phyloP scores from a whole-genome alignment of 2,113 vertebrate genomes.

The Archocentrus centrarchus region DNA sequence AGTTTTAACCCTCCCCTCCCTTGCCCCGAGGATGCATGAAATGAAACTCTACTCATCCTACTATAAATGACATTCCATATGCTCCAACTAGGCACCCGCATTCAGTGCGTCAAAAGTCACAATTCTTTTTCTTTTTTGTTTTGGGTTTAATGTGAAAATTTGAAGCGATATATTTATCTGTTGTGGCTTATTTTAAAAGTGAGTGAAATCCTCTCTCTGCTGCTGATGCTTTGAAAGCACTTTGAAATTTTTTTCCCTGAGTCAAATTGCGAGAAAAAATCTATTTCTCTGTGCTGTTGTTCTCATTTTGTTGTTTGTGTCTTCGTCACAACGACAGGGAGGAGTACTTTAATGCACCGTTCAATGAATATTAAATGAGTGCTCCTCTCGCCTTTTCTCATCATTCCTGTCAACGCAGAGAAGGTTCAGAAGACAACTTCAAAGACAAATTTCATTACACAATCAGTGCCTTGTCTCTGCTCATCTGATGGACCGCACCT shows the following conservation, averaged over 20 bases:
- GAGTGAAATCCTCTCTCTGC: background rate
- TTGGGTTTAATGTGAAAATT: slow-evolving; percentile 19
- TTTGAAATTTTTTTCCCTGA: slow-evolving; percentile 26
- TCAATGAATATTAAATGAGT: slow-evolving; percentile 29
- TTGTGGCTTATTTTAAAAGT: slow-evolving; percentile 44
- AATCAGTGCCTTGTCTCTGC: slow-evolving; percentile 15
- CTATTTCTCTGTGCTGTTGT: slow-evolving; percentile 6
- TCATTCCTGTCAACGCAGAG: slow-evolving; percentile 14
- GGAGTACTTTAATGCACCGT: slow-evolving; percentile 11
- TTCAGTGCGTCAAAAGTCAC: slow-evolving; percentile 6
- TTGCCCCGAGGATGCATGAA: slow-evolving; percentile 58
- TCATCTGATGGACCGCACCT: slow-evolving; percentile 24
- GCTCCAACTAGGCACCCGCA: slow-evolving; percentile 28
- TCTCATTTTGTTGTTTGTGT: slow-evolving; percentile 35
- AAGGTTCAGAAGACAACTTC: slow-evolving; percentile 27
- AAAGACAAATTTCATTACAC: slow-evolving; percentile 33
- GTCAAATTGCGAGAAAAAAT: slow-evolving; percentile 25
- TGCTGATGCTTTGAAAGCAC: slow-evolving; percentile 13
- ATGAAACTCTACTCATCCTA: slow-evolving; percentile 56
- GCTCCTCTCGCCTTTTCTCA: background rate
- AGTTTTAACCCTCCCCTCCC: background rate
- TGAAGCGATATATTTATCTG: slow-evolving; percentile 36
- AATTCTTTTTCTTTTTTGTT: slow-evolving; percentile 31
- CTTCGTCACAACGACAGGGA: slow-evolving; percentile 9
- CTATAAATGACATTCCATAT: slow-evolving; percentile 50